Percentiles rank a stretch among this genome's conserved stretches.
phyloP scores from a whole-genome alignment of 2,113 vertebrate genomes.

The Oophaga pumilio region DNA sequence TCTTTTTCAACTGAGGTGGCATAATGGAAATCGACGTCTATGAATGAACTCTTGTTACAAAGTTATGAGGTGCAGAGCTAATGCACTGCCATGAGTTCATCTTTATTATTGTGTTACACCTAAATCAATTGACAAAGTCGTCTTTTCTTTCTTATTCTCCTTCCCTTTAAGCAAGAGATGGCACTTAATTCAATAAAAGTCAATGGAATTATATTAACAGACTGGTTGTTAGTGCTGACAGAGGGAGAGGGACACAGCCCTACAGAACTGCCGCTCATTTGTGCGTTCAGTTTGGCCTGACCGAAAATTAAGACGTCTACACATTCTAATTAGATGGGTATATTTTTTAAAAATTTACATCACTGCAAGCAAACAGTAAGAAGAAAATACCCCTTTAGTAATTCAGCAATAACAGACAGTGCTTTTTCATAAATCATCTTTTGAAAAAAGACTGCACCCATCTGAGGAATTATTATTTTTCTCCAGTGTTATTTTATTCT shows the following conservation, averaged over 20 bases:
- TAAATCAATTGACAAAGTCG: conserved; percentile 99
- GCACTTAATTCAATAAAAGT: conserved; percentile 99
- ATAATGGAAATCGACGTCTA: conserved; percentile 83
- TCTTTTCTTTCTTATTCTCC: conserved; percentile 81
- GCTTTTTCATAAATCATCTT: conserved; percentile 60
- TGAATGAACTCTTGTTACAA: conserved; percentile 78
- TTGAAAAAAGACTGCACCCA: conserved; percentile 58
- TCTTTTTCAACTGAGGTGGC: conserved; percentile 78
- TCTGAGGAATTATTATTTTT: conserved; percentile 58
- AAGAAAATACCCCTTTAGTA: conserved; percentile 70
- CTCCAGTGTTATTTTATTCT: conserved; percentile 64
- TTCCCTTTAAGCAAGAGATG: conserved; percentile 75
- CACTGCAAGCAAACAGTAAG: conserved; percentile 72
- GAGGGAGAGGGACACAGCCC: conserved; percentile 83
- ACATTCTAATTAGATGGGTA: conserved; percentile 78
- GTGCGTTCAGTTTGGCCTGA: conserved; percentile 78
- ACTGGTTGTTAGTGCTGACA: conserved; percentile 92
- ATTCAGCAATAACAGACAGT: conserved; percentile 62
- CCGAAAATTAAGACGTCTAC: conserved; percentile 77
- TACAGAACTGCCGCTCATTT: conserved; percentile 78
- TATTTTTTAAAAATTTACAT: conserved; percentile 66
- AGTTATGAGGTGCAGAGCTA: conserved; percentile 86
- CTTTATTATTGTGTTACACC: conserved; percentile 98
- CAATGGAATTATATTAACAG: conserved; percentile 94
- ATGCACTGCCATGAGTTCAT: conserved; percentile 94